Evolutionary conservation across 2,888 invertebrate species (phyloP).

Genomic region (Calameuta pallipes): DNA sequence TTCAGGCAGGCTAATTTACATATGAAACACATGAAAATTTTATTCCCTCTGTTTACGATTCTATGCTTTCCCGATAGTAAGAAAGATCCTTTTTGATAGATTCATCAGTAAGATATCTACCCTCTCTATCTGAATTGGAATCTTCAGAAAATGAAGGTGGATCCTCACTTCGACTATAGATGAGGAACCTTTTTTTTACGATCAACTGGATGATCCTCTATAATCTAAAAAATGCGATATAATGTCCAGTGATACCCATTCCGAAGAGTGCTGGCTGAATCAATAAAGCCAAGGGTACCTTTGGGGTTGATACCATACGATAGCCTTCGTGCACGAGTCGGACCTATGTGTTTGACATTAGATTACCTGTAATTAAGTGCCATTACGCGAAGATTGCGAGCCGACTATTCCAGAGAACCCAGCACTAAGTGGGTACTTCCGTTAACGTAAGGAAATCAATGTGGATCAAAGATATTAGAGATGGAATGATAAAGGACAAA

Average conservation of each 20-base stretch:
- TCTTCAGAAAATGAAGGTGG: background rate
- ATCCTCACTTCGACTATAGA: background rate
- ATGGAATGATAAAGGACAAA: background rate
- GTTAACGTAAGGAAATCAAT: background rate
- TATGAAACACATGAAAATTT: background rate
- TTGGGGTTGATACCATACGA: background rate
- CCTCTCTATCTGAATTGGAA: background rate
- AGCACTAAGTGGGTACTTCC: background rate
- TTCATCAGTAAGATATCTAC: background rate
- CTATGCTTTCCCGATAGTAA: background rate
- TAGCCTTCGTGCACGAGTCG: background rate
- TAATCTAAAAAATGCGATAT: constrained; percentile 28
- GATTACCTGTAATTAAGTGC: constrained; percentile 21
- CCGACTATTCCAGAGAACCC: background rate
- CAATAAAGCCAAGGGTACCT: constrained; percentile 37
- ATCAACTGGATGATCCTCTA: background rate
- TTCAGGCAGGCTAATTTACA: background rate
- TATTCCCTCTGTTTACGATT: background rate
- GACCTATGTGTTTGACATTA: constrained; percentile 11
- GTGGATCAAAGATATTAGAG: background rate
- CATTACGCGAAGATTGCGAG: constrained; percentile 14
- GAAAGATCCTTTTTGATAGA: background rate
- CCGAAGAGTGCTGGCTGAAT: constrained; percentile 32
- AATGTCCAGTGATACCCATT: constrained; percentile 37
- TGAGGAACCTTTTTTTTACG: background rate